These are phyloP conservation scores for Lethenteron reissneri DNA, from an alignment of 2,113 vertebrate genomes.

Conservation along the genomic window DNA sequence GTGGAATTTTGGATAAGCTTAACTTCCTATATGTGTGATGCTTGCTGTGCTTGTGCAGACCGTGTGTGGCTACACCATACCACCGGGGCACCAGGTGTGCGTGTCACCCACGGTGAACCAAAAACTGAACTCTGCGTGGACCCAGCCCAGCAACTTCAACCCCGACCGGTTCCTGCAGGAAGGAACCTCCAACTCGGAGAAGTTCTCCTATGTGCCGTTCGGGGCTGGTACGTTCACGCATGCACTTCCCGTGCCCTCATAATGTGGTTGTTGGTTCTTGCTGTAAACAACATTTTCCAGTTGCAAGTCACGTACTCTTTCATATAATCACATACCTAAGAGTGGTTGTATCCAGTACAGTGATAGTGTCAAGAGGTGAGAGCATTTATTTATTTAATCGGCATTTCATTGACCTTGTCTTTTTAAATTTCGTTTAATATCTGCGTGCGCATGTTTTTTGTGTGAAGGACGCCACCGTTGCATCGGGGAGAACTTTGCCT, in stretches of 20 bases:
- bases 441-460: slow-evolving; percentile 7
- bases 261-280: neutral
- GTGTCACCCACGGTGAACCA: slow-evolving; percentile 94
- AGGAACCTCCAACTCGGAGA: slow-evolving; percentile 50
- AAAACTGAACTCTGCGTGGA: slow-evolving; percentile 56
- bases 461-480: slow-evolving; percentile 73
- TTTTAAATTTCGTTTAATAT: too few species aligned
- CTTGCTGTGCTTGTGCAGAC: slow-evolving; percentile 22
- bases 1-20: too few species aligned
- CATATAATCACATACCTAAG: neutral
- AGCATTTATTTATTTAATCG: neutral
- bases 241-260: too few species aligned
- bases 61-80: slow-evolving; percentile 58
- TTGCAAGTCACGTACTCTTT: neutral
- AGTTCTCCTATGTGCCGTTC: slow-evolving; percentile 75
- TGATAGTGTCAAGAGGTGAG: neutral
- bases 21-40: neutral
- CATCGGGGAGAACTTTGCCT: slow-evolving; percentile 92
- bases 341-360: neutral
- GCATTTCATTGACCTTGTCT: too few species aligned
- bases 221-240: slow-evolving; percentile 47
- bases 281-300: neutral
- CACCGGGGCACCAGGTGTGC: slow-evolving; percentile 78
- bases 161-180: slow-evolving; percentile 65
- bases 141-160: slow-evolving; percentile 38